Evolutionary conservation across 2,888 invertebrate species (phyloP).

Genomic region (Agrilus mali): DNA sequence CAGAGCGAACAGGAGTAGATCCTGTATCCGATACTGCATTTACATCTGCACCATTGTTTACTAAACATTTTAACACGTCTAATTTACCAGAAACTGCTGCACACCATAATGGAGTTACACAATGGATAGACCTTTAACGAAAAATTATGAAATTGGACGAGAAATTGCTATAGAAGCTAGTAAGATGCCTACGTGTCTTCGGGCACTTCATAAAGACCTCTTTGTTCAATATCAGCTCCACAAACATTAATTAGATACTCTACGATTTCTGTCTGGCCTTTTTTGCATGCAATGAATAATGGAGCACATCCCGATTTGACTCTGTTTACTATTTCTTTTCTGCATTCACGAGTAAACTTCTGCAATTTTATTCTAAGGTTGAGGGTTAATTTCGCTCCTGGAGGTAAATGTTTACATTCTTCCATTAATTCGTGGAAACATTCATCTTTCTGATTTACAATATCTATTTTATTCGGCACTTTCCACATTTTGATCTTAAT

Average conservation of each 20-base stretch:
- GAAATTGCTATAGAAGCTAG: background rate
- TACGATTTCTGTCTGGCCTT: conserved; percentile 71
- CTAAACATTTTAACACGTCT: conserved; percentile 61
- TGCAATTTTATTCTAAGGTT: conserved; percentile 41
- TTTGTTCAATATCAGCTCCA: conserved; percentile 73
- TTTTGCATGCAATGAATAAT: conserved; percentile 64
- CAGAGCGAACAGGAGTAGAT: conserved; percentile 79
- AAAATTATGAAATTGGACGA: background rate
- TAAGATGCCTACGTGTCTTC: conserved; percentile 49
- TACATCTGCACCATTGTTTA: conserved; percentile 70
- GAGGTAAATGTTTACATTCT: conserved; percentile 53
- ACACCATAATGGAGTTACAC: conserved; percentile 84
- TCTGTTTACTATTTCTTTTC: conserved; percentile 56
- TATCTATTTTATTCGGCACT: conserved; percentile 24
- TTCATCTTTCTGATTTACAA: conserved; percentile 33
- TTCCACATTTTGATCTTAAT: conserved; percentile 25
- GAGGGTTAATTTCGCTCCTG: conserved; percentile 52
- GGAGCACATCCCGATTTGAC: conserved; percentile 68
- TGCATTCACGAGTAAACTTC: conserved; percentile 43
- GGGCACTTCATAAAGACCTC: conserved; percentile 71
- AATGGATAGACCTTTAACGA: conserved; percentile 49
- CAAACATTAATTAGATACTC: conserved; percentile 76
- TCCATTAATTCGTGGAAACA: conserved; percentile 50
- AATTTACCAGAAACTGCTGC: conserved; percentile 79
- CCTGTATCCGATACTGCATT: conserved; percentile 80